Conservation (phyloP, 2,113 vertebrate species). For the Erinaceus europaeus region DNA sequence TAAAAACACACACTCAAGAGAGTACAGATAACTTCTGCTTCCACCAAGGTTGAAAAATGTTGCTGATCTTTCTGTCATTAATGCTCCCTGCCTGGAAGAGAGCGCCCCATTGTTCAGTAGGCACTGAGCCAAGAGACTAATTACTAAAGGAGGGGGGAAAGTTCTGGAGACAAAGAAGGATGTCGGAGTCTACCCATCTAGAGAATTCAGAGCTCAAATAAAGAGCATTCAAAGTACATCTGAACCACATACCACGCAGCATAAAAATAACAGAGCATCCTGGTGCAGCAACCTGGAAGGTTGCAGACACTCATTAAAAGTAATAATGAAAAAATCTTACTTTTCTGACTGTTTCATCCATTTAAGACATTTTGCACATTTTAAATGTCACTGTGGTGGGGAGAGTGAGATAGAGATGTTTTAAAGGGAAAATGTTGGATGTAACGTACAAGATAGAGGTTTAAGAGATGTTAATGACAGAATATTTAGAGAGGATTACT, state of each 20-base stretch:
- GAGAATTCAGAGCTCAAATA: slow-evolving; percentile 24
- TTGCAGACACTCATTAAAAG: neutral
- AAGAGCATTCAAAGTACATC: neutral
- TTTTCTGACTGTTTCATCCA: neutral
- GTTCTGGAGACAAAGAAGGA: slow-evolving; percentile 63
- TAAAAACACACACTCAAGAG: neutral
- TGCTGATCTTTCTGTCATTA: neutral
- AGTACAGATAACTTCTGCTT: neutral
- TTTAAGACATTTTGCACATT: neutral
- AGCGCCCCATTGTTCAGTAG: neutral
- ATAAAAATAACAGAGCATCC: neutral
- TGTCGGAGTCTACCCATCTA: neutral
- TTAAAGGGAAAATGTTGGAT: neutral
- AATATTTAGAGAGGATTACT: neutral
- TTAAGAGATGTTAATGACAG: neutral
- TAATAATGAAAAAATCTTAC: neutral
- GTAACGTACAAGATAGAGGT: neutral
- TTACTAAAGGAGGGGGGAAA: slow-evolving; percentile 22
- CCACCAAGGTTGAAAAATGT: neutral
- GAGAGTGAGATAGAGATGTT: neutral
- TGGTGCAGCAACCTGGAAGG: neutral
- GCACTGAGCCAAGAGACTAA: slow-evolving; percentile 14
- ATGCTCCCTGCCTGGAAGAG: neutral
- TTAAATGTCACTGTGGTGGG: neutral
- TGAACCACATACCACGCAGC: neutral